Base-by-base conservation (phyloP, 2,113 vertebrate species). In the Phoenicopterus ruber region DNA sequence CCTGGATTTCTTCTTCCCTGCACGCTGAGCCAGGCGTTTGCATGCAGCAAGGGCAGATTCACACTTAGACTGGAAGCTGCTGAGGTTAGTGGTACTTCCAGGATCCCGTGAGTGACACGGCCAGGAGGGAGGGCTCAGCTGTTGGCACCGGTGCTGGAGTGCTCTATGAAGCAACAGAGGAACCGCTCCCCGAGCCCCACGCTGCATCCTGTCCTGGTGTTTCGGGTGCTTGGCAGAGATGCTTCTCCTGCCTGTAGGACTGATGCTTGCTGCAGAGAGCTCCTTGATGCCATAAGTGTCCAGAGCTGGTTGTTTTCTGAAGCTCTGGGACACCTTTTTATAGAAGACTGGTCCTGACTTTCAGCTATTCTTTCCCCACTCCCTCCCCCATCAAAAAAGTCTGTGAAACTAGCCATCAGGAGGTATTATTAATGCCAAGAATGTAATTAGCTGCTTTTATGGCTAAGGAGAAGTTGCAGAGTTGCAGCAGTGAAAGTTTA, bases 11-110 rank as follows among this genome's bases (percentile, higher is more conserved):
- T 52, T 81, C 83, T 69, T 85, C 49, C 42, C 32, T 59, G n/a
- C 11, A 13, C 0, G 0, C 15, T 65, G 22, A 85, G 46, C 22
- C 0, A 0, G n/a, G 25, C 1, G 0, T 6, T 49, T 61, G 19
- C 11, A 10, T 3, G 19, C 57, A 50, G 36, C 3, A 2, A 61
- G 34, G 47, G 50, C 42, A 46, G 59, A 57, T 46, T 46, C 47
- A 42, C 32, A 10, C 11, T 8, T n/a, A 11, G 20, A 25, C 46
- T 36, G 36, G 47, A 61, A 82, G 32, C 32, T 82, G 32, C 32
- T 13, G 31, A 57, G 29, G 18, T 32, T 50, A 21, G 17, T 72
- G 63, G 31, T 42, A 38, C 24, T 74, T 65, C 50, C 58, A 59
- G 22, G 21, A 36, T 80, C 36, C 38, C 4, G 1, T 22, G 16